Percentiles rank a stretch among this genome's conserved stretches.
Evolutionary conservation across 2,888 invertebrate species (phyloP).

Genomic region (Argyresthia goedartella): DNA sequence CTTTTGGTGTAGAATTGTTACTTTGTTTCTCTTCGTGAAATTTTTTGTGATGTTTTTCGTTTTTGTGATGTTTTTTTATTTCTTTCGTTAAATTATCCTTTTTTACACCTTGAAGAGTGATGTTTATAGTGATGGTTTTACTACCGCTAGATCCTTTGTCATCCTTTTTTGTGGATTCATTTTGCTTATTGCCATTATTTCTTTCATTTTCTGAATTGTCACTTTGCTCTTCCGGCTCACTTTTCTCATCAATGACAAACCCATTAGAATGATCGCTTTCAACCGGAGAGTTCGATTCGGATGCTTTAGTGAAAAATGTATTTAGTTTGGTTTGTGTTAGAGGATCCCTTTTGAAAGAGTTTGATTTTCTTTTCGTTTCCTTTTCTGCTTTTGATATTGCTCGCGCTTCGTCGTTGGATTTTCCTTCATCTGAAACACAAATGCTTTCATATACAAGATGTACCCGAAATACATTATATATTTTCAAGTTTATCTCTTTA

Average conservation of each 20-base stretch:
- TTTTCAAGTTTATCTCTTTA: too few relatives aligned
- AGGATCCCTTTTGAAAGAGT: slow-evolving; percentile 58
- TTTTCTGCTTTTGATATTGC: slow-evolving; percentile 54
- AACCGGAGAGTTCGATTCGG: slow-evolving; percentile 26
- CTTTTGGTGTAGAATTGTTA: background rate
- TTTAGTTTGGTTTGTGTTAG: slow-evolving; percentile 61
- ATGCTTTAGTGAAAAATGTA: slow-evolving; percentile 45
- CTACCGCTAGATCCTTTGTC: too few relatives aligned
- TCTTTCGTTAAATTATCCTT: slow-evolving; percentile 23
- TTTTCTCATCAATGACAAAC: slow-evolving; percentile 15
- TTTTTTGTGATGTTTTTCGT: slow-evolving; percentile 11
- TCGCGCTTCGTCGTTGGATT: slow-evolving; percentile 26
- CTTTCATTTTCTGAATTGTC: slow-evolving; percentile 12
- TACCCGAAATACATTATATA: too few relatives aligned
- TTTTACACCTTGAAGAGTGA: slow-evolving; percentile 51
- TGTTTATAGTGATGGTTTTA: slow-evolving; percentile 51
- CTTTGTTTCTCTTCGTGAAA: slow-evolving; percentile 3
- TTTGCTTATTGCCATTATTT: slow-evolving; percentile 23
- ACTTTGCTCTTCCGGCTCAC: background rate
- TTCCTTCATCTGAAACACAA: too few relatives aligned
- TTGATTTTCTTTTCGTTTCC: slow-evolving; percentile 53
- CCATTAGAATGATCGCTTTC: slow-evolving; percentile 38
- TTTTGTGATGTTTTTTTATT: slow-evolving; percentile 9
- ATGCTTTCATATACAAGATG: too few relatives aligned
- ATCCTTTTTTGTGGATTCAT: too few relatives aligned